A percentile compares a stretch with the other conserved stretches of the same genome.
Evolutionary conservation across 2,113 vertebrate species (phyloP).

Genomic region (Atractosteus spatula): DNA sequence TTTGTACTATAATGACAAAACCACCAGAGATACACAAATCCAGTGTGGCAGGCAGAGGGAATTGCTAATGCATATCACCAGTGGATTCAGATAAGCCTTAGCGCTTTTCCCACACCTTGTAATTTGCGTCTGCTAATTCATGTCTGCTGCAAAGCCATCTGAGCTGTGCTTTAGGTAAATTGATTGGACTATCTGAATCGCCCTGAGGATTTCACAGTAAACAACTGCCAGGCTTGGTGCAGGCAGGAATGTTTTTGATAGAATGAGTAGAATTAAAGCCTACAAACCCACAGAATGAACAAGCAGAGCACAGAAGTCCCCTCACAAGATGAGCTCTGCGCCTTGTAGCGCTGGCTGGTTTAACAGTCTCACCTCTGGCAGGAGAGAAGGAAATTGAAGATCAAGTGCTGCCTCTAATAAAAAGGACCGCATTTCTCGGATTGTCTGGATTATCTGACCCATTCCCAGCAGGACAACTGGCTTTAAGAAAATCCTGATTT

Average conservation of each 20-base stretch:
- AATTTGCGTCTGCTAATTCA: slow-evolving; percentile 11
- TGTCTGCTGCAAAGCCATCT: neutral
- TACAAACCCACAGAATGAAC: slow-evolving; percentile 16
- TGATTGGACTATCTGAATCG: slow-evolving; percentile 11
- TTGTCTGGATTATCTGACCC: too few relatives aligned
- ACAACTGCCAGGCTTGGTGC: slow-evolving; percentile 1
- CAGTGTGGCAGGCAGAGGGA: neutral
- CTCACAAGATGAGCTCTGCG: slow-evolving; percentile 15
- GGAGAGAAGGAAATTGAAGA: slow-evolving; percentile 3
- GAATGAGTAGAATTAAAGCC: slow-evolving; percentile 26
- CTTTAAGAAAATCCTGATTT: too few relatives aligned
- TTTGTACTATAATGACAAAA: too few relatives aligned
- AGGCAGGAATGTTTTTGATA: slow-evolving; percentile 17
- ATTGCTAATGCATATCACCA: neutral
- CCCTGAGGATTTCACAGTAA: slow-evolving; percentile 11
- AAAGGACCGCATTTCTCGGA: too few relatives aligned
- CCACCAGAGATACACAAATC: neutral
- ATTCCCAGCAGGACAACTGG: too few relatives aligned
- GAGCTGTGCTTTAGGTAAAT: slow-evolving; percentile 3
- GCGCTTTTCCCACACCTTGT: slow-evolving; percentile 1
- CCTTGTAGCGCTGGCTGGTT: slow-evolving; percentile 16
- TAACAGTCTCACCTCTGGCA: slow-evolving; percentile 19
- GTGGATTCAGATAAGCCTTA: neutral
- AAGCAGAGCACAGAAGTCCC: neutral
- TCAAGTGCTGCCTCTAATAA: too few relatives aligned